These are phyloP conservation scores for Neodon shergylaensis DNA, from an alignment of 2,113 vertebrate genomes.

Conservation along the genomic window DNA sequence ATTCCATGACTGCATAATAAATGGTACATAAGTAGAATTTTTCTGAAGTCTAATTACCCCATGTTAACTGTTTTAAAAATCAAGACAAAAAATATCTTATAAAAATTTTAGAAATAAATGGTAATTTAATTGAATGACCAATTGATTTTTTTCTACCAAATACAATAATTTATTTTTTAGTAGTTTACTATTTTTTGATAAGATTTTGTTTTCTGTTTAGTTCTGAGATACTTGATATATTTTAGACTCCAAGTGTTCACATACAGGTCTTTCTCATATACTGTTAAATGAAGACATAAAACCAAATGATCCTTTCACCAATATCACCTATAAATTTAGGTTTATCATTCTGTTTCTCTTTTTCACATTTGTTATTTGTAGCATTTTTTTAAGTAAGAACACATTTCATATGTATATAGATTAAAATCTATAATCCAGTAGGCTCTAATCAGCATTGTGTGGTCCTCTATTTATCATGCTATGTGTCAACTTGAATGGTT, in stretches of 20 bases:
- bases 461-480: not conserved
- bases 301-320: not conserved
- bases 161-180: not conserved
- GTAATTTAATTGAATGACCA: not conserved
- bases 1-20: not conserved
- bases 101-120: not conserved
- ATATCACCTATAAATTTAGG: not conserved
- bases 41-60: not conserved
- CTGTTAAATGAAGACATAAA: not conserved
- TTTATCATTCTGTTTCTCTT: no score
- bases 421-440: not conserved
- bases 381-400: not conserved
- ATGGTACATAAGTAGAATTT: not conserved
- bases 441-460: not conserved
- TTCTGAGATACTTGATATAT: not conserved
- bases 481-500: not conserved
- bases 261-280: not conserved
- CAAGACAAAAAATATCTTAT: not conserved
- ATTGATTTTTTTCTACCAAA: not conserved
- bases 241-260: not conserved
- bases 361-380: not conserved
- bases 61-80: slow-evolving; percentile 9
- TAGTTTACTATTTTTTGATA: not conserved
- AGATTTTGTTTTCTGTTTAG: not conserved
- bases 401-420: not conserved